Evolutionary conservation across 2,797 vertebrate species (phyloP), one percentile per base, ranked within the genome.

Genomic region (Simalia tracyae): DNA sequence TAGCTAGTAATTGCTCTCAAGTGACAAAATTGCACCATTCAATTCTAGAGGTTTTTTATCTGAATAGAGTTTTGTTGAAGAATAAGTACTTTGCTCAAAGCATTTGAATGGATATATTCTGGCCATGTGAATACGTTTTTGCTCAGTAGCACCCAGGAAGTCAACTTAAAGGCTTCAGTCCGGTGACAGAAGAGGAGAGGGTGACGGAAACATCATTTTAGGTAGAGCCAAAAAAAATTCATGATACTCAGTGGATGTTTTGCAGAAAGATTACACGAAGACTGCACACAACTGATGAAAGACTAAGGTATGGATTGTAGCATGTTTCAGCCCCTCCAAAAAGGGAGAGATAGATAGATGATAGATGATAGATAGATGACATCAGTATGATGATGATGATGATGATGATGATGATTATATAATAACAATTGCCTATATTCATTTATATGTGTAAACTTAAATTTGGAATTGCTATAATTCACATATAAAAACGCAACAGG

Each of bases 1-100:
- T 92, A 46, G 85, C 66, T 84, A 87, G 68, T 88, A 92, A 92
- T 92, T 92, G 89, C 59, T 92, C 26, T 81, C 68, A 90, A 92
- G 89, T 88, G 89, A 84, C 24, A 84, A 84, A 89, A 90, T 90
- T 90, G 89, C 92, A 90, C 92, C 26, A 50, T 90, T 84, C 87
- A 92, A 84, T 90, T 90, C 68, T 57, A 87, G 87, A 87, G 85
- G 59, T 14, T 87, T 91, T 90, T 92, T 81, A 92, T 72, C 89
- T 59, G 89, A 89, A 60, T 36, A 36, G 63, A 46, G 46, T 87
- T 92, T 90, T 19, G 15, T 42, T 84, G 76, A 92, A 72, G 68
- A 84, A 64, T 90, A 90, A 90, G 66, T 86, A 92, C 68, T 92
- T 54, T 76, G 59, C 6, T 72, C 59, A 61, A 57, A 87, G 56